Base-by-base conservation (phyloP, 2,888 invertebrate genomes). In the Thalpophila matura region DNA sequence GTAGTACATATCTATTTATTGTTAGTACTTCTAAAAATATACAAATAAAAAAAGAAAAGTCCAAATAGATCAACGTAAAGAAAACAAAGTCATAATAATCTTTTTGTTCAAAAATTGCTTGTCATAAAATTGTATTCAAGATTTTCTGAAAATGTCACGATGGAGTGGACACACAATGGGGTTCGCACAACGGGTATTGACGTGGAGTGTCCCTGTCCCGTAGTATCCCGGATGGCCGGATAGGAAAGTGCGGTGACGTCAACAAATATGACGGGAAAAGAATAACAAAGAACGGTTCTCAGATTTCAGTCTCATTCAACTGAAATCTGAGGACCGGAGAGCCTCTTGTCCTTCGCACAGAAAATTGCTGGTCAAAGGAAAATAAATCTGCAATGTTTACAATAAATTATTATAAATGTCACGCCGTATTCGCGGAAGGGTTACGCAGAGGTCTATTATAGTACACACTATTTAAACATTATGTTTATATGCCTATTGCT, bases 1-100 rank as follows among this genome's bases (percentile, higher is more conserved):
- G 72, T 71, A 64, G n/a, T n/a, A n/a, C n/a, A 74, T 77, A 75
- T 79, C 72, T 67, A 59, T 62, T 77, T 66, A 59, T 71, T 83
- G 55, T 77, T 69, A n/a, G n/a, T n/a, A 47, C 68, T 55, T 66
- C 65, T 58, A 42, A 60, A 66, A 60, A 63, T 61, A 62, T 71
- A 20, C 4, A 57, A 56, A 74, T 62, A 59, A 70, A 35, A 50
- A 43, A 55, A 22, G 27, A 35, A 12, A 68, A 35, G 22, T 42
- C 14, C 33, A 54, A 42, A 64, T 7, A 46, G 54, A 50, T 61
- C 26, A 53, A 40, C 7, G 22, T 22, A 20, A 31, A 18, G 14
- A 53, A 31, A 18, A 38, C 26, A 43, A 27, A n/a, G 18, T 20
- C 14, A 9, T 50, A 18, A 37, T 35, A 18, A 37, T 35, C 10